phyloP scores from a whole-genome alignment of 2,113 vertebrate species.

The zebrafish (Danio rerio) region DNA sequence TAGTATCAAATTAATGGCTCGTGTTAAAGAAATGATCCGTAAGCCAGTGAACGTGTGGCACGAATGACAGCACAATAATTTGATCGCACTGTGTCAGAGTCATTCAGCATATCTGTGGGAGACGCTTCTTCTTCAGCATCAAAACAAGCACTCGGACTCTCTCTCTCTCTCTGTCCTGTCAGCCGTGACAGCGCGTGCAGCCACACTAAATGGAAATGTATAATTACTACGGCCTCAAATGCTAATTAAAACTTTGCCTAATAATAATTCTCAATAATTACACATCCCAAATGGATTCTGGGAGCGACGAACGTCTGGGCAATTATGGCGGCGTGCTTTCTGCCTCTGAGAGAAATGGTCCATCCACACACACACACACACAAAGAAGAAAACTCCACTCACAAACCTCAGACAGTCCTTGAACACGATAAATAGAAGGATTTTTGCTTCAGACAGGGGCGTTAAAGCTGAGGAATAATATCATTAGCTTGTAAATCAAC shows the following conservation, averaged over 20 bases:
- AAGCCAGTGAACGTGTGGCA: background rate
- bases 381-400: background rate
- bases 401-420: background rate
- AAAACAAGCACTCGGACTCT: constrained; percentile 25
- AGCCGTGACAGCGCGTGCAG: constrained; percentile 39
- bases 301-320: constrained; percentile 54
- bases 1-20: background rate
- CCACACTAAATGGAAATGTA: constrained; percentile 68
- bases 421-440: background rate
- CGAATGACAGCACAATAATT: constrained; percentile 29
- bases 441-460: background rate
- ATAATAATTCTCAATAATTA: constrained; percentile 78
- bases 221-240: constrained; percentile 72
- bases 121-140: constrained; percentile 22
- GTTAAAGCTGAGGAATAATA: background rate
- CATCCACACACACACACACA: constrained; percentile 16
- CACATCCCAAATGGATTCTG: constrained; percentile 67
- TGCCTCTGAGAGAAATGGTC: constrained; percentile 26
- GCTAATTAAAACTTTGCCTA: constrained; percentile 75
- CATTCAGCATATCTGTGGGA: constrained; percentile 25
- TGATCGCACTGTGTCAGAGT: background rate
- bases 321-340: constrained; percentile 61
- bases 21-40: constrained; percentile 28
- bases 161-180: constrained; percentile 20
- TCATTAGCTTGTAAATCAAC: background rate